Conservation (phyloP, 1,140 invertebrate species). For the Wasmannia auropunctata region DNA sequence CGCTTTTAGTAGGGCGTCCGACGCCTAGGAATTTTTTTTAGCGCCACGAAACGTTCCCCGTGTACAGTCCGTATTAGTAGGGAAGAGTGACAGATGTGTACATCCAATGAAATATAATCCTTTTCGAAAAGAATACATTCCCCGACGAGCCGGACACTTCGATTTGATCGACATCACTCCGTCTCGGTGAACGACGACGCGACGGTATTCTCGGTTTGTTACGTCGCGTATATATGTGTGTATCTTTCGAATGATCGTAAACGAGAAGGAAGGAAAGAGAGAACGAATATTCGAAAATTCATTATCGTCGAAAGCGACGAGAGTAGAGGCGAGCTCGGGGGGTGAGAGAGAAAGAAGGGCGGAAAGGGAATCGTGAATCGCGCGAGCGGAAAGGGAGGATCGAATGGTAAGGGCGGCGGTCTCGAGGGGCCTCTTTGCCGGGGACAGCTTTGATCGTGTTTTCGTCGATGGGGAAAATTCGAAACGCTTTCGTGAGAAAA, state of each 20-base stretch:
- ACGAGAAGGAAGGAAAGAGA: neutral
- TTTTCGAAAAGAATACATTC: neutral
- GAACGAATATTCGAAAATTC: conserved; percentile 31
- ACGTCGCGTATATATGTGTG: too few relatives aligned
- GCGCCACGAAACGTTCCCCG: conserved; percentile 10
- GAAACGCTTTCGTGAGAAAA: conserved; percentile 59
- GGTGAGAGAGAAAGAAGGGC: neutral
- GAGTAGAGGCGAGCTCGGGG: neutral
- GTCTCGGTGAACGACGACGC: neutral
- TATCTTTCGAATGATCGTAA: neutral
- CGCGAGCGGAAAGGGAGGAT: conserved; percentile 6
- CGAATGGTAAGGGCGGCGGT: conserved; percentile 21
- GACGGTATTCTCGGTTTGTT: neutral
- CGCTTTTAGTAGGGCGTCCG: conserved; percentile 1
- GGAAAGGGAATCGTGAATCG: conserved; percentile 5
- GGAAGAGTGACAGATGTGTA: conserved; percentile 11
- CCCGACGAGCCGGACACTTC: neutral
- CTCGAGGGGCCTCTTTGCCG: conserved; percentile 57
- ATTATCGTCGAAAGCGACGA: conserved; percentile 9
- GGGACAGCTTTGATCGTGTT: conserved; percentile 65
- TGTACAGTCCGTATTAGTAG: too few relatives aligned
- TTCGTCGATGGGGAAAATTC: conserved; percentile 65
- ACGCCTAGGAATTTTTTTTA: conserved; percentile 23
- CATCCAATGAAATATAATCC: conserved; percentile 34
- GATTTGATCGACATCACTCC: conserved; percentile 7